Evolutionary conservation across 2,797 vertebrate species (phyloP).

Genomic region (Arnoldichthys spilopterus): DNA sequence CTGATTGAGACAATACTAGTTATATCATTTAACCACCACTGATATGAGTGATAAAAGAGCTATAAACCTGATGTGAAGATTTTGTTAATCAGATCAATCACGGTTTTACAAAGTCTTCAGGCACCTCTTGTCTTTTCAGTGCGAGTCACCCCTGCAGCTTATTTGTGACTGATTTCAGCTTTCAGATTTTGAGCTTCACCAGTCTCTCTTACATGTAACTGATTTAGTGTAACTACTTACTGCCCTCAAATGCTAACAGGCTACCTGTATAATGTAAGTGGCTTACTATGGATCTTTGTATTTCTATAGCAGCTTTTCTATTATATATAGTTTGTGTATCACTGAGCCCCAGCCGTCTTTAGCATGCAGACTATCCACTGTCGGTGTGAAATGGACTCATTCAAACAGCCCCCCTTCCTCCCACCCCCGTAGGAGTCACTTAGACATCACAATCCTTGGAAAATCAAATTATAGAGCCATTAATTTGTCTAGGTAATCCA

Average conservation of each 20-base stretch:
- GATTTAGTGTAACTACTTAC: background rate
- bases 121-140: too few species aligned
- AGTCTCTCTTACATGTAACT: too few species aligned
- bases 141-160: too few species aligned
- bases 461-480: constrained; percentile 86
- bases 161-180: too few species aligned
- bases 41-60: too few species aligned
- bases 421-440: constrained; percentile 73
- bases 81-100: too few species aligned
- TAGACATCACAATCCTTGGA: constrained; percentile 74
- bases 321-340: constrained; percentile 31
- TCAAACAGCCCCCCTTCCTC: constrained; percentile 65
- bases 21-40: too few species aligned
- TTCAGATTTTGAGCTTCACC: too few species aligned
- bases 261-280: too few species aligned
- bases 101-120: too few species aligned
- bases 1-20: too few species aligned
- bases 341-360: constrained; percentile 55
- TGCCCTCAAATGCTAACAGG: background rate
- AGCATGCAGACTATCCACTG: constrained; percentile 77
- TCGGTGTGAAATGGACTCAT: constrained; percentile 64
- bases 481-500: constrained; percentile 85
- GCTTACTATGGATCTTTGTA: background rate
- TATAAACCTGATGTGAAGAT: too few species aligned
- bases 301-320: background rate